A percentile compares a stretch with the other conserved stretches of the same genome.
Evolutionary conservation across 2,888 invertebrate species (phyloP).

Genomic region (Noctuana brunneofusca): DNA sequence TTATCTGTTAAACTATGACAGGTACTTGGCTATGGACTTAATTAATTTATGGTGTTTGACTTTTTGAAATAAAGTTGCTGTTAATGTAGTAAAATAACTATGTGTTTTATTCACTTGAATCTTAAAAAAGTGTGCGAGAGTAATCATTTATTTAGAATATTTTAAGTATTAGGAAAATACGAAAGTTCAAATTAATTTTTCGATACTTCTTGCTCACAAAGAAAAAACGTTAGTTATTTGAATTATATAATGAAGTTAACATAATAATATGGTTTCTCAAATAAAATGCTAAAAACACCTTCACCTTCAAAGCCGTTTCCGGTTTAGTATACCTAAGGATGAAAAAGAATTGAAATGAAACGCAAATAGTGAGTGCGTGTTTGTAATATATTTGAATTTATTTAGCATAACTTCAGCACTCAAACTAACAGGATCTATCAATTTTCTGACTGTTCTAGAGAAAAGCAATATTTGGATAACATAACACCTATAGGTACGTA

Average conservation of each 20-base stretch:
- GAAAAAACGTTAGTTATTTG: no score
- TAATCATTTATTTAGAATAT: no score
- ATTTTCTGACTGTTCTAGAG: conserved; percentile 54
- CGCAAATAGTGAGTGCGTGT: conserved; percentile 38
- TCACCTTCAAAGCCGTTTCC: no score
- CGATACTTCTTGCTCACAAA: no score
- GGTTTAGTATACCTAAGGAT: neutral
- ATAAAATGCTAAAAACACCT: no score
- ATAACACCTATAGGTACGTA: conserved; percentile 43
- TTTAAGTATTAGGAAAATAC: no score
- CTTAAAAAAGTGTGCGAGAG: no score
- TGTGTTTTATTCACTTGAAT: no score
- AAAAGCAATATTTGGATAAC: conserved; percentile 51
- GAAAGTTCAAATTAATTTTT: no score
- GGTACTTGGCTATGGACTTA: neutral
- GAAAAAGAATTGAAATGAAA: conserved; percentile 37
- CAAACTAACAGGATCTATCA: conserved; percentile 50
- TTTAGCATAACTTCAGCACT: conserved; percentile 57
- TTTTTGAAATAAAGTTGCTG: conserved; percentile 8
- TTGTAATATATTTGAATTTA: conserved; percentile 47
- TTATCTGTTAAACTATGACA: neutral
- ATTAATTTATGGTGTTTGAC: neutral
- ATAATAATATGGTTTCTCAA: no score
- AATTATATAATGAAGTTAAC: no score
- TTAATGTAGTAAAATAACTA: no score